phyloP scores from a whole-genome alignment of 2,888 invertebrate genomes.

The Himalopsyche kuldschensis region DNA sequence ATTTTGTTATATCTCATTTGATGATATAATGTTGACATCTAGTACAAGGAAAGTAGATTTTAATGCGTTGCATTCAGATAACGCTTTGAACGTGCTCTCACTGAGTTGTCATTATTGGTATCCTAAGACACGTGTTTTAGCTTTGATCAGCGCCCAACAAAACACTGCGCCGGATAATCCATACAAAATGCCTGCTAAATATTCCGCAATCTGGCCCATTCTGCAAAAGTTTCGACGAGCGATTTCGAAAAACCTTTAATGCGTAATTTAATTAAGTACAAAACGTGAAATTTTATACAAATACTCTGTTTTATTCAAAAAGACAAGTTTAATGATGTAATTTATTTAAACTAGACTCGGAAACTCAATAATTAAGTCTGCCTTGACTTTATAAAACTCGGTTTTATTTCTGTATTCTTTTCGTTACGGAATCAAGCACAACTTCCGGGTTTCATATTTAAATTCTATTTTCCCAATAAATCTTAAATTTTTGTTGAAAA shows the following conservation, averaged over 20 bases:
- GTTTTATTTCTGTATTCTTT: background rate
- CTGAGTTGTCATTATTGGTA: too few species aligned
- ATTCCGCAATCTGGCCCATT: background rate
- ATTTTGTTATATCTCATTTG: too few species aligned
- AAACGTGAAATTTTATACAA: background rate
- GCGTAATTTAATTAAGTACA: background rate
- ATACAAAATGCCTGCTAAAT: background rate
- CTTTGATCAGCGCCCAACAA: too few species aligned
- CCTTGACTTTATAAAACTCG: background rate
- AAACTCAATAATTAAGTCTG: background rate
- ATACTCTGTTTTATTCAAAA: background rate
- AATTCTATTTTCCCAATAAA: background rate
- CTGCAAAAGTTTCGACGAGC: background rate
- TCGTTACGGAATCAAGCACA: background rate
- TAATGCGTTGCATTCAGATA: too few species aligned
- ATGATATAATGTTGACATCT: too few species aligned
- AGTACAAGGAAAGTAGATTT: too few species aligned
- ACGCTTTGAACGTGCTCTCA: too few species aligned
- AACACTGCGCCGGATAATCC: too few species aligned
- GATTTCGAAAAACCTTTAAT: background rate
- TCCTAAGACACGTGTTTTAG: too few species aligned
- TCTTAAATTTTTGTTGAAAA: background rate
- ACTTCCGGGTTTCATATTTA: background rate
- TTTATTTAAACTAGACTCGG: background rate
- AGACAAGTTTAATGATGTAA: background rate